Evolutionary conservation across 2,113 vertebrate species (phyloP), one percentile per base, ranked within the genome.

Genomic region (Himantopus leucocephalus): DNA sequence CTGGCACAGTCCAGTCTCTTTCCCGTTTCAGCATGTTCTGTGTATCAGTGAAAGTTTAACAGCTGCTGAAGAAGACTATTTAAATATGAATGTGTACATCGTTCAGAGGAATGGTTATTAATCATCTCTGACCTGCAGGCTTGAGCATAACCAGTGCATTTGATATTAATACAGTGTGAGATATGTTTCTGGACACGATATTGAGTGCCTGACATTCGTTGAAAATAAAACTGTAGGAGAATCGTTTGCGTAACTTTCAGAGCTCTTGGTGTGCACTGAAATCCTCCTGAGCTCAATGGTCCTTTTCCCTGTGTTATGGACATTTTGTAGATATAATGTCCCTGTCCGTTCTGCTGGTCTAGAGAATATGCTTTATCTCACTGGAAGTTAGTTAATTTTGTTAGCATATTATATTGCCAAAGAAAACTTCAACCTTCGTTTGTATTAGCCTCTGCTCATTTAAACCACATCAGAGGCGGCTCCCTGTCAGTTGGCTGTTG

Each of bases 161-260:
- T 62, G 14, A 37, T 59, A 37, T 32, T 80, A 45, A 50, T 35
- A 14, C 0, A 0, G 10, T 24, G n/a, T 6, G 5, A 47, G 15
- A 14, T n/a, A 12, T 6, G 7, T 72, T 55, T 56, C 39, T 27
- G 53, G 56, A 10, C 20, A 22, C 0, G 3, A 43, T 26, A 71
- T 2, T 7, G 20, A 47, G 37, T 84, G 35, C 27, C 32, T 86
- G 20, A 34, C 7, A 14, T 73, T 41, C 4, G 43, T 10, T 60
- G 41, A 73, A 66, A 77, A 62, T 29, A 32, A 32, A 78, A 56
- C 20, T 4, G 6, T 9, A 30, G 34, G 32, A 55, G 32, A 55
- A 22, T 16, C 53, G 15, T 66, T 59, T 30, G 23, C 23, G 39
- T 74, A 17, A 23, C n/a, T 77, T 60, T 27, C 32, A 32, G 73